A percentile compares a stretch with the other conserved stretches of the same genome.
Conservation (phyloP, 1,140 invertebrate genomes). For the Drosophila cardini region DNA sequence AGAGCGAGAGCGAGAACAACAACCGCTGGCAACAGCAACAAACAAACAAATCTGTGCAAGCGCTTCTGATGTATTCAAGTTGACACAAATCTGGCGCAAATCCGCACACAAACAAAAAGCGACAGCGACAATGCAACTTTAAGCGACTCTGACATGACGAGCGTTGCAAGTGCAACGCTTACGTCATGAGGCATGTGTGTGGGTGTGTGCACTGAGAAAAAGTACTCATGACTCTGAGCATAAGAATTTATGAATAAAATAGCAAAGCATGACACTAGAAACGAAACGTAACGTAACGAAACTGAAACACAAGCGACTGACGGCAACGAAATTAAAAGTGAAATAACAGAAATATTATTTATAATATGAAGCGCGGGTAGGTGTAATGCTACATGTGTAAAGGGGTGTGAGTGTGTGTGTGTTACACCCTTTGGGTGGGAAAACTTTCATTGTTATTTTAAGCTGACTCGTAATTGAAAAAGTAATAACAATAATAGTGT, state of each 20-base stretch:
- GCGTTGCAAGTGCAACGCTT: constrained; percentile 33
- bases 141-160: constrained; percentile 73
- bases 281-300: constrained; percentile 16
- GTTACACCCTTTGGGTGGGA: not conserved
- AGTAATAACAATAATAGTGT: constrained; percentile 59
- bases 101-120: constrained; percentile 66
- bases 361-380: not conserved
- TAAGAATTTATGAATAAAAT: constrained; percentile 82
- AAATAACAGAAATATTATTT: constrained; percentile 58
- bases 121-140: constrained; percentile 61
- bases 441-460: constrained; percentile 36
- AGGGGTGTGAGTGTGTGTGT: no score
- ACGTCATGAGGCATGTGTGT: constrained; percentile 35
- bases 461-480: constrained; percentile 73
- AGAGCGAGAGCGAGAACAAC: no score
- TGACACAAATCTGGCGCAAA: constrained; percentile 83
- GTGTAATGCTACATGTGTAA: not conserved
- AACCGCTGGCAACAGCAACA: constrained; percentile 24
- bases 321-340: constrained; percentile 75
- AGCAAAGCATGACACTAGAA: constrained; percentile 46
- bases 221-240: constrained; percentile 41
- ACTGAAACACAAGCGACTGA: constrained; percentile 54
- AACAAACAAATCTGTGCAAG: constrained; percentile 77
- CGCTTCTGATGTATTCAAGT: constrained; percentile 82
- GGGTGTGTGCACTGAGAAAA: constrained; percentile 20